Evolutionary conservation across 2,888 invertebrate genomes (phyloP).

Genomic region (Acheta domesticus): DNA sequence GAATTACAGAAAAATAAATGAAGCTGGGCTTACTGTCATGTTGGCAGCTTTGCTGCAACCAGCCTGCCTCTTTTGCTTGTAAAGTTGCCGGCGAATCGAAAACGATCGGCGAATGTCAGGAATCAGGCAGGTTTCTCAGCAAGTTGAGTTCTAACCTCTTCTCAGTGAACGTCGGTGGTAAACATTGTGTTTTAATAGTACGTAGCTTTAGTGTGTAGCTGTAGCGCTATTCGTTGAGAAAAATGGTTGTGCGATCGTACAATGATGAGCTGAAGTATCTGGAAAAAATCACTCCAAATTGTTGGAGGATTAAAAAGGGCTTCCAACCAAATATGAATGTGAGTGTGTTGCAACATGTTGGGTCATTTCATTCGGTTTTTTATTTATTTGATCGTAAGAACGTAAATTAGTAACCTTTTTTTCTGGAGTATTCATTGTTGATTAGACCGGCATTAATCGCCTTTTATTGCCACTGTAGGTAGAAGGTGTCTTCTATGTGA

Average conservation of each 20-base stretch:
- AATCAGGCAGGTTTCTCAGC: too few species aligned
- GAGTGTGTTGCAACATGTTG: slow-evolving; percentile 37
- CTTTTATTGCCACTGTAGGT: slow-evolving; percentile 54
- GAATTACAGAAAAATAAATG: too few species aligned
- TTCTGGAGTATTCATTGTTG: not conserved
- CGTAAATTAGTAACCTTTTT: not conserved
- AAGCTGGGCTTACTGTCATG: too few species aligned
- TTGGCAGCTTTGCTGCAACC: too few species aligned
- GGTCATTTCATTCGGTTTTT: not conserved
- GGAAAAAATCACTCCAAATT: slow-evolving; percentile 78
- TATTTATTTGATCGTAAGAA: not conserved
- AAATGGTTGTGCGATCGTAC: slow-evolving; percentile 86
- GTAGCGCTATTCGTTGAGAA: slow-evolving; percentile 37
- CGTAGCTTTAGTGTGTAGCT: not conserved
- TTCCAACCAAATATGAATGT: slow-evolving; percentile 99
- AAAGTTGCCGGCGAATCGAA: not conserved
- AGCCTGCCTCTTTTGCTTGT: not conserved
- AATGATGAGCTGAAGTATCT: slow-evolving; percentile 90
- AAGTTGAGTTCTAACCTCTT: too few species aligned
- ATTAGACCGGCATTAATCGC: not conserved
- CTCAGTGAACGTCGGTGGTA: too few species aligned
- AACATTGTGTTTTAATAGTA: not conserved
- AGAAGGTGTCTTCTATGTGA: slow-evolving; percentile 96
- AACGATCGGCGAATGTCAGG: too few species aligned
- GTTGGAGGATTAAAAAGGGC: slow-evolving; percentile 95